These are phyloP conservation scores for Saxidomus purpurata DNA, from an alignment of 1,140 invertebrate genomes.

Conservation along the genomic window DNA sequence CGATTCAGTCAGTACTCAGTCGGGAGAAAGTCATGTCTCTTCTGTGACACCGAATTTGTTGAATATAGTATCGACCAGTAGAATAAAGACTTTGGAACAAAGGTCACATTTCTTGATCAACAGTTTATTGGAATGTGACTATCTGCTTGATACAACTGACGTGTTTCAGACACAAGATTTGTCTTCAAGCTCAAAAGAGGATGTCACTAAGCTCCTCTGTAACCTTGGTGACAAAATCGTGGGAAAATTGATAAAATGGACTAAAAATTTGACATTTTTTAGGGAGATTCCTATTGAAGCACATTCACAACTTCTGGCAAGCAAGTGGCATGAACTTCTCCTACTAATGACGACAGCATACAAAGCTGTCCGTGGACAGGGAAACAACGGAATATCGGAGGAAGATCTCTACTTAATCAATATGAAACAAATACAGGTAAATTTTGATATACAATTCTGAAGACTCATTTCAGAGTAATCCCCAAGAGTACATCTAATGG, in stretches of 20 bases:
- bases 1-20: background rate
- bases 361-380: slow-evolving; percentile 83
- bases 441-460: too few relatives aligned
- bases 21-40: background rate
- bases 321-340: slow-evolving; percentile 98
- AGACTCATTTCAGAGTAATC: too few relatives aligned
- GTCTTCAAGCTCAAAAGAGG: slow-evolving; percentile 95
- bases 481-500: too few relatives aligned
- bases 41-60: background rate
- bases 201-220: slow-evolving; percentile 96
- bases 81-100: background rate
- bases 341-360: slow-evolving; percentile 89
- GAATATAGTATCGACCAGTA: background rate
- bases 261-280: slow-evolving; percentile 98
- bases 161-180: slow-evolving; percentile 95
- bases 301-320: slow-evolving; percentile 97
- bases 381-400: slow-evolving; percentile 2
- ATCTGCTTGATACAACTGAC: slow-evolving; percentile 74
- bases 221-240: slow-evolving; percentile 98
- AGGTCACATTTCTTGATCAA: slow-evolving; percentile 10
- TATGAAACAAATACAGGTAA: slow-evolving; percentile 92
- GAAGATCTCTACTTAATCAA: slow-evolving; percentile 78
- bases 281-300: slow-evolving; percentile 97
- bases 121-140: slow-evolving; percentile 66
- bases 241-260: slow-evolving; percentile 99